These are phyloP conservation scores for Drosophila anceps DNA, from an alignment of 2,888 invertebrate genomes.

Conservation along the genomic window DNA sequence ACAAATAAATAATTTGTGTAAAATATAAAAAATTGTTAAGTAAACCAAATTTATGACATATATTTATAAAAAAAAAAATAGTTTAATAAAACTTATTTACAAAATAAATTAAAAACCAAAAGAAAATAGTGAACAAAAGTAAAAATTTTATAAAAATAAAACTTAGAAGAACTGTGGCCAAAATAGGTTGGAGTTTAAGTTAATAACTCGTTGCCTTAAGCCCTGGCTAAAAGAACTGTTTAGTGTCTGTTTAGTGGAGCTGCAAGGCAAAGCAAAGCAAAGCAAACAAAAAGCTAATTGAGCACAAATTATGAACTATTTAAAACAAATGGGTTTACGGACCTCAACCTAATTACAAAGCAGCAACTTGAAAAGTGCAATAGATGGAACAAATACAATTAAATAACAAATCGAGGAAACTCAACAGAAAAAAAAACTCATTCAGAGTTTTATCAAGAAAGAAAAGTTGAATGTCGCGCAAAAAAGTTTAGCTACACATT, in stretches of 20 bases:
- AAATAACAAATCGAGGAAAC: not conserved
- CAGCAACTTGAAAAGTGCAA: not conserved
- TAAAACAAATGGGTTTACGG: constrained; percentile 7
- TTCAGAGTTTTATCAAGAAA: not conserved
- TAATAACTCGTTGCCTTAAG: not conserved
- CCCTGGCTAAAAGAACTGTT: constrained; percentile 10
- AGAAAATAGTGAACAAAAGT: constrained; percentile 1
- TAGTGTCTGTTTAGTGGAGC: constrained; percentile 9
- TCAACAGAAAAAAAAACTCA: not conserved
- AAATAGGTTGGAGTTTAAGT: not conserved
- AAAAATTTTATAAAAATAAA: constrained; percentile 11
- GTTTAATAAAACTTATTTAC: not conserved
- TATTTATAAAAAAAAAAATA: constrained; percentile 1
- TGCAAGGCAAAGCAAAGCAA: constrained; percentile 6
- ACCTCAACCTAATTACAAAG: not conserved
- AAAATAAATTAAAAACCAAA: not conserved
- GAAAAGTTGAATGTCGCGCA: not conserved
- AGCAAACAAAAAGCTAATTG: constrained; percentile 8
- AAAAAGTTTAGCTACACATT: no score
- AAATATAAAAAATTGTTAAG: no score
- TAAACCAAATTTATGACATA: no score
- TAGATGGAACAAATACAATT: not conserved
- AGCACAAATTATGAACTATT: constrained; percentile 11
- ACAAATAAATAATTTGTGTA: no score
- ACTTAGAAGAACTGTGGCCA: no score